phyloP scores from a whole-genome alignment of 1,140 invertebrate genomes.

The Melipona quadrifasciata region DNA sequence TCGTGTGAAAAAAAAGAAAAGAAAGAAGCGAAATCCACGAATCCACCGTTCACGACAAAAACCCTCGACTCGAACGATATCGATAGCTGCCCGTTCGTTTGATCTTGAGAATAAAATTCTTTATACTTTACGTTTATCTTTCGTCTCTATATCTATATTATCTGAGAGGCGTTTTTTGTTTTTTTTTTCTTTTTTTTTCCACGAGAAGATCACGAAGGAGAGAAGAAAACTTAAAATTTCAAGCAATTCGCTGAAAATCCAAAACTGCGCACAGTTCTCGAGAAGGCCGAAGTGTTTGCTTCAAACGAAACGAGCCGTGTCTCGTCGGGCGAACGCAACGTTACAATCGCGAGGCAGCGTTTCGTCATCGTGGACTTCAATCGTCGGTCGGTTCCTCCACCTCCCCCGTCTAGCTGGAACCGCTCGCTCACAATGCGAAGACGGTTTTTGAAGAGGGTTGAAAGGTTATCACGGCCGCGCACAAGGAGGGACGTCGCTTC shows the following conservation, averaged over 20 bases:
- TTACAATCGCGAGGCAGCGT: conserved; percentile 16
- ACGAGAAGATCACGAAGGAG: no score
- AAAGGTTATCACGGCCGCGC: conserved; percentile 57
- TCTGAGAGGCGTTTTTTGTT: no score
- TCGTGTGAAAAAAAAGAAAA: conserved; percentile 42
- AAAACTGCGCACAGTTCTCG: no score
- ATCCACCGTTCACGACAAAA: background rate
- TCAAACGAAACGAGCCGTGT: background rate
- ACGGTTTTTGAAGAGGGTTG: conserved; percentile 59
- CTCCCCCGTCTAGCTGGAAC: conserved; percentile 1
- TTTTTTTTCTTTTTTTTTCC: no score
- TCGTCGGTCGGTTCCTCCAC: background rate
- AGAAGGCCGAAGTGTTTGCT: no score
- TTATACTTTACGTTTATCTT: background rate
- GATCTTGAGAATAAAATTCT: background rate
- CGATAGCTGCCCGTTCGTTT: background rate
- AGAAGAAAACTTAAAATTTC: no score
- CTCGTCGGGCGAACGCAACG: background rate
- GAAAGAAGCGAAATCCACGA: conserved; percentile 14
- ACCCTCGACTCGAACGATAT: conserved; percentile 10
- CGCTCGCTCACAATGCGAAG: conserved; percentile 52
- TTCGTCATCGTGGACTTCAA: conserved; percentile 13
- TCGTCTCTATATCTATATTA: no score
- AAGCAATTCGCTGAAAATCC: no score
- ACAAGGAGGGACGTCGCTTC: conserved; percentile 56